Conservation (phyloP, 2,113 vertebrate genomes). For the Nesoenas mayeri region DNA sequence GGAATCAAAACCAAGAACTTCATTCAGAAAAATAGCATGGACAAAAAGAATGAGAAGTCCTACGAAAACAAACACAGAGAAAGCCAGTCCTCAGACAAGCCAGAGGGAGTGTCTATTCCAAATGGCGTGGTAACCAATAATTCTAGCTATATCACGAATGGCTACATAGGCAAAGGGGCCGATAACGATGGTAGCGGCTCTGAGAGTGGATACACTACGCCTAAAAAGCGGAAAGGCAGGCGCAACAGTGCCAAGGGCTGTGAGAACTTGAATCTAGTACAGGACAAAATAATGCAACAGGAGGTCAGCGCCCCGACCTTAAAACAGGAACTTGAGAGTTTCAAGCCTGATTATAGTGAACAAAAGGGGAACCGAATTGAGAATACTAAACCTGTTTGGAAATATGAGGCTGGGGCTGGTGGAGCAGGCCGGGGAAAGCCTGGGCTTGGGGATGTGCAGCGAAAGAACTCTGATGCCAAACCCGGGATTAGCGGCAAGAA, state of each 20-base stretch:
- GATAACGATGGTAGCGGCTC: slow-evolving; percentile 96
- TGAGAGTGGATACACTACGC: slow-evolving; percentile 92
- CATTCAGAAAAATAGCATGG: slow-evolving; percentile 90
- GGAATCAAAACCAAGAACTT: slow-evolving; percentile 87
- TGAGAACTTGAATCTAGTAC: slow-evolving; percentile 85
- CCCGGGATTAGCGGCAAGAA: slow-evolving; percentile 85
- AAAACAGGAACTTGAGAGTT: slow-evolving; percentile 83
- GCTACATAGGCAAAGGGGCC: slow-evolving; percentile 85
- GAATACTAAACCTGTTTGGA: slow-evolving; percentile 79
- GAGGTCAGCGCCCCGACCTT: slow-evolving; percentile 68
- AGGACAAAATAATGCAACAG: slow-evolving; percentile 87
- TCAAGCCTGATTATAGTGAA: slow-evolving; percentile 80
- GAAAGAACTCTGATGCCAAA: slow-evolving; percentile 91
- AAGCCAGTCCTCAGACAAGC: slow-evolving; percentile 82
- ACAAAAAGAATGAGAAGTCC: slow-evolving; percentile 91
- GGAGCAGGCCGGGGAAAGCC: slow-evolving; percentile 76
- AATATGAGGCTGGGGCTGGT: slow-evolving; percentile 78
- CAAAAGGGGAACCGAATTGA: slow-evolving; percentile 81
- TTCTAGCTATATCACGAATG: slow-evolving; percentile 89
- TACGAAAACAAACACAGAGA: slow-evolving; percentile 86
- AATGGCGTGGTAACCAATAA: slow-evolving; percentile 86
- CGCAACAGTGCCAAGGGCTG: slow-evolving; percentile 87
- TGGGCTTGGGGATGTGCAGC: slow-evolving; percentile 78
- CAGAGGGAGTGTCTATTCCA: slow-evolving; percentile 81
- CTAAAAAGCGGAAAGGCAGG: slow-evolving; percentile 91